Conservation (phyloP, 2,797 vertebrate species). For the Strix occidentalis region DNA sequence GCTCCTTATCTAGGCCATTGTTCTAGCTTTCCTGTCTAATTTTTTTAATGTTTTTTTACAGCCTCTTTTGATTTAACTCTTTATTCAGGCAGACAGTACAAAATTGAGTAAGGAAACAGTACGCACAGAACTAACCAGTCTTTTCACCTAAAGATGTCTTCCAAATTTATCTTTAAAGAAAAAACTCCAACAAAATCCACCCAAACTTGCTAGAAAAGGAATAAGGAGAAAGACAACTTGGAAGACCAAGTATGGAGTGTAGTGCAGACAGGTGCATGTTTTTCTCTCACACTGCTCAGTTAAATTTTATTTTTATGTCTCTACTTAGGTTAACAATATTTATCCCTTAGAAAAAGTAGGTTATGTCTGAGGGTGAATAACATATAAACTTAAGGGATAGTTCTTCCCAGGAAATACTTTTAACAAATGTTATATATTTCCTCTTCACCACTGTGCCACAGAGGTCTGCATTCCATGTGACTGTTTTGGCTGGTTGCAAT, state of each 20-base stretch:
- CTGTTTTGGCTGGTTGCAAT: background rate
- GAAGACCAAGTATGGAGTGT: background rate
- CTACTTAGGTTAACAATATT: background rate
- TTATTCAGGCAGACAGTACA: background rate
- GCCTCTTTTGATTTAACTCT: background rate
- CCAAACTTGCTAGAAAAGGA: background rate
- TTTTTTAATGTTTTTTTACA: background rate
- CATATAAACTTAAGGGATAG: background rate
- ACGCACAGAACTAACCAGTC: background rate
- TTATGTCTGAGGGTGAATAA: background rate
- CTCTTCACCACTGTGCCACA: background rate
- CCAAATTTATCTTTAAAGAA: background rate
- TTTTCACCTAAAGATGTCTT: background rate
- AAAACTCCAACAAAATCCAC: background rate
- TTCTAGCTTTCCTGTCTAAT: background rate
- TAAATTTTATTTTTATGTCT: background rate
- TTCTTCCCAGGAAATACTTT: background rate
- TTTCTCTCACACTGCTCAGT: background rate
- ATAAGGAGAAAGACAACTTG: background rate
- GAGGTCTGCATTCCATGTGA: background rate
- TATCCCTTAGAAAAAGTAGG: background rate
- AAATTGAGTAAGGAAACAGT: background rate
- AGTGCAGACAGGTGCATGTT: accelerated
- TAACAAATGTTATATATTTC: accelerated
- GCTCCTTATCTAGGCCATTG: slow-evolving; percentile 3